Evolutionary conservation across 2,888 invertebrate species (phyloP).

Genomic region (Luffia ferchaultella): DNA sequence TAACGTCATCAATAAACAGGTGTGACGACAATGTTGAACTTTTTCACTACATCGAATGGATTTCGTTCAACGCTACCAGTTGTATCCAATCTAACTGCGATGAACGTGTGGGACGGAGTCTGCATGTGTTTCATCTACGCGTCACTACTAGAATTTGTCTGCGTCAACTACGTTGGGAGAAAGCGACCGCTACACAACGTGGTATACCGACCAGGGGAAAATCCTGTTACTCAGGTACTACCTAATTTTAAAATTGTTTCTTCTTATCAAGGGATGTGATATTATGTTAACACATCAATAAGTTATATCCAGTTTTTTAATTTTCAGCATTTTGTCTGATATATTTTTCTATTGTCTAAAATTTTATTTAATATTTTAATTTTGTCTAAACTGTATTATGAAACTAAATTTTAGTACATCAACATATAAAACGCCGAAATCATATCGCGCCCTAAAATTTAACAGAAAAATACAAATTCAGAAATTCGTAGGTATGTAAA

Average conservation of each 20-base stretch:
- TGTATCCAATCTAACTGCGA: slow-evolving; percentile 92
- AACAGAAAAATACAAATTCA: too few relatives aligned
- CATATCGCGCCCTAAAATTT: too few relatives aligned
- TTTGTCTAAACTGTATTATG: too few relatives aligned
- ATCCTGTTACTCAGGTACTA: slow-evolving; percentile 89
- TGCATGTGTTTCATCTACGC: slow-evolving; percentile 98
- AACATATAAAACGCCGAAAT: too few relatives aligned
- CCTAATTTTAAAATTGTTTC: slow-evolving; percentile 12
- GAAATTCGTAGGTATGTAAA: too few relatives aligned
- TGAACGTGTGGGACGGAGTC: slow-evolving; percentile 97
- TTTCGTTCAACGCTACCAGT: slow-evolving; percentile 92
- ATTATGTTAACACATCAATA: too few relatives aligned
- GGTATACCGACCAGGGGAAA: slow-evolving; percentile 88
- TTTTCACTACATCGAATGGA: slow-evolving; percentile 95
- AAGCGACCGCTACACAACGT: slow-evolving; percentile 90
- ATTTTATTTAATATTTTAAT: too few relatives aligned
- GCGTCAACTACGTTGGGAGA: slow-evolving; percentile 94
- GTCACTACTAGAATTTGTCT: slow-evolving; percentile 91
- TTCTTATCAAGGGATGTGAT: too few relatives aligned
- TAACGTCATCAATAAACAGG: slow-evolving; percentile 68
- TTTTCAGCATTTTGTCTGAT: too few relatives aligned
- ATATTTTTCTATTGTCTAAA: too few relatives aligned
- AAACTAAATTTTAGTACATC: too few relatives aligned
- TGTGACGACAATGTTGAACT: slow-evolving; percentile 97
- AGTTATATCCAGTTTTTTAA: too few relatives aligned